Evolutionary conservation across 1,140 invertebrate genomes (phyloP).

Genomic region (Monomorium pharaonis): DNA sequence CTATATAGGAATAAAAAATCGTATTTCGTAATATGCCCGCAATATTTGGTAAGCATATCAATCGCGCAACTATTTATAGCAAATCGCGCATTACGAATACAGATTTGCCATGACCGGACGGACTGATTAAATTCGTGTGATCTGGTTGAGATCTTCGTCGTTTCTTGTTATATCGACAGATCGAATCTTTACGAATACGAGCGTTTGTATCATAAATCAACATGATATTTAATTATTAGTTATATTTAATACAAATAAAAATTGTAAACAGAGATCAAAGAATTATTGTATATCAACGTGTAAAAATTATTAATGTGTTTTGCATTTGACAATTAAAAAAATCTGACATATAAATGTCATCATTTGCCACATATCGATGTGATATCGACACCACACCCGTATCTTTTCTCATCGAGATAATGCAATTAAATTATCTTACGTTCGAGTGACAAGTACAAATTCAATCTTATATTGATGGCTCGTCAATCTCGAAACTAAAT

Average conservation of each 20-base stretch:
- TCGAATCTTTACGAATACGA: background rate
- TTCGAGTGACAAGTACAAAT: background rate
- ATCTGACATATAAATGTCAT: background rate
- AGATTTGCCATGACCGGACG: background rate
- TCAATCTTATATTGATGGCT: constrained; percentile 1
- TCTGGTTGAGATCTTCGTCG: background rate
- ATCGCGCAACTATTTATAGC: background rate
- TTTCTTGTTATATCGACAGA: background rate
- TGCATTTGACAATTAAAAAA: background rate
- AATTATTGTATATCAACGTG: background rate
- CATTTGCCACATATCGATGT: too few species aligned
- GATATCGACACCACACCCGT: background rate
- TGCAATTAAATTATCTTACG: background rate
- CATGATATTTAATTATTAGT: too few species aligned
- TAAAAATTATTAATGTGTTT: background rate
- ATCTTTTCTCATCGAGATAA: background rate
- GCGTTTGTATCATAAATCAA: background rate
- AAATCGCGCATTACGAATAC: constrained; percentile 22
- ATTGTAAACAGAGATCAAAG: background rate
- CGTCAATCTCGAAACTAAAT: constrained; percentile 21
- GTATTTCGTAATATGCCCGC: constrained; percentile 19
- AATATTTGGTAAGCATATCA: background rate
- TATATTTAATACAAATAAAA: background rate
- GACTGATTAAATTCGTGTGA: background rate
- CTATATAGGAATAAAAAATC: background rate